phyloP scores from a whole-genome alignment of 2,888 invertebrate genomes.

The Temnothorax unifasciatus region DNA sequence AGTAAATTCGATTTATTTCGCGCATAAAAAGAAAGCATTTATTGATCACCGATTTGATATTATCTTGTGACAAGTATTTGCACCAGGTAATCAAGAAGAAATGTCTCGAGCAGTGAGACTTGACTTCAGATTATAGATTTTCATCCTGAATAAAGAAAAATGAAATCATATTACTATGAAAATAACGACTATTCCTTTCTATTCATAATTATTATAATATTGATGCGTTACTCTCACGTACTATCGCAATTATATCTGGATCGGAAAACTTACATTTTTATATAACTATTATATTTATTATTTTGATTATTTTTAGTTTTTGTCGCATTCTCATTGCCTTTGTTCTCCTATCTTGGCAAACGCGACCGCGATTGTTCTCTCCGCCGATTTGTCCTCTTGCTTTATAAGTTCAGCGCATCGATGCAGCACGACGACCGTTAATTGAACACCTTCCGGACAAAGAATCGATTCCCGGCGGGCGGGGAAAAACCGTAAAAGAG shows the following conservation, averaged over 20 bases:
- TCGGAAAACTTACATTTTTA: background rate
- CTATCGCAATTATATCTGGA: background rate
- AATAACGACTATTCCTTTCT: background rate
- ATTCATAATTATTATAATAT: background rate
- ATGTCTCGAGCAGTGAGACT: background rate
- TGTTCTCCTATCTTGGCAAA: background rate
- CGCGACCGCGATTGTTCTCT: background rate
- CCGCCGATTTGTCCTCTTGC: background rate
- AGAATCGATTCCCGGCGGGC: background rate
- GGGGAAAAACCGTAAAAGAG: too few species aligned
- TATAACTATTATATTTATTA: background rate
- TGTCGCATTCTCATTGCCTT: background rate
- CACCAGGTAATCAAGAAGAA: background rate
- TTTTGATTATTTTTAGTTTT: background rate
- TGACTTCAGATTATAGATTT: background rate
- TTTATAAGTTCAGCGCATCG: constrained; percentile 12
- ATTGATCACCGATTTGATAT: background rate
- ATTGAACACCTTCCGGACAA: constrained; percentile 34
- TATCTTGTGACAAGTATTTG: background rate
- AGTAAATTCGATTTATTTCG: constrained; percentile 31
- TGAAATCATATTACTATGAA: background rate
- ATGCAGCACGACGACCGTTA: constrained; percentile 31
- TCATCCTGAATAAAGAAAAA: background rate
- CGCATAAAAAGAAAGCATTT: constrained; percentile 33
- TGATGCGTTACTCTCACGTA: background rate